Conservation (phyloP, 2,797 vertebrate species). For the Eulemur rubriventer region DNA sequence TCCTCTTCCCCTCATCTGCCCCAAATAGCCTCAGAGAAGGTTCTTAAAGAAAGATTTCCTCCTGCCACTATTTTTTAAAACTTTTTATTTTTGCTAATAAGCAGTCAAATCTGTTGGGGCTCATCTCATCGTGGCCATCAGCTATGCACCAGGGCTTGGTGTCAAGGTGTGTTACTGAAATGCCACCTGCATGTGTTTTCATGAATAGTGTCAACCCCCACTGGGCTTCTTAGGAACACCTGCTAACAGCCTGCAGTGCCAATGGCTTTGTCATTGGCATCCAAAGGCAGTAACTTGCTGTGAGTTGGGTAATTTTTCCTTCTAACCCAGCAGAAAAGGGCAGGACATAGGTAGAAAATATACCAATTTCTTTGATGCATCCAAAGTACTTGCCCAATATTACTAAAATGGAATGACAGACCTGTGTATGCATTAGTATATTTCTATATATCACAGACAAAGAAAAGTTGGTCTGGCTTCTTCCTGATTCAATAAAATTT, state of each 20-base stretch:
- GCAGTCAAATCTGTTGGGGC: neutral
- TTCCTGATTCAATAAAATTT: neutral
- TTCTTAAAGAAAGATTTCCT: neutral
- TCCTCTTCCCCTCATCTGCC: neutral
- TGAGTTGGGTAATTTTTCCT: constrained; percentile 52
- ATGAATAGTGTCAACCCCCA: constrained; percentile 50
- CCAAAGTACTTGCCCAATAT: neutral
- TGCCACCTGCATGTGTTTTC: constrained; percentile 52
- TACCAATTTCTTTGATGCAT: neutral
- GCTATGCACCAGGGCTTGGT: neutral
- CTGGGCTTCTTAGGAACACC: constrained; percentile 55
- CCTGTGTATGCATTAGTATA: neutral
- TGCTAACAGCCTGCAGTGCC: constrained; percentile 51
- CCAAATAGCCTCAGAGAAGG: neutral
- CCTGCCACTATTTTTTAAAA: neutral
- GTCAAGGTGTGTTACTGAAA: constrained; percentile 63
- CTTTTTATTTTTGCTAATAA: neutral
- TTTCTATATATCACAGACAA: neutral
- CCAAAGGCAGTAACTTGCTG: constrained; percentile 67
- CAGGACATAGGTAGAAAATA: constrained; percentile 42
- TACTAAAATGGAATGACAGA: neutral
- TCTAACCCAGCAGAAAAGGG: constrained; percentile 54
- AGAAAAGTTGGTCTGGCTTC: neutral
- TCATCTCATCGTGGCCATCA: constrained; percentile 57
- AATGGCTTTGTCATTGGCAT: constrained; percentile 58